A percentile compares a stretch with the other conserved stretches of the same genome.
These are phyloP conservation scores for Todus mexicanus DNA, from an alignment of 2,797 vertebrate genomes.

Conservation along the genomic window DNA sequence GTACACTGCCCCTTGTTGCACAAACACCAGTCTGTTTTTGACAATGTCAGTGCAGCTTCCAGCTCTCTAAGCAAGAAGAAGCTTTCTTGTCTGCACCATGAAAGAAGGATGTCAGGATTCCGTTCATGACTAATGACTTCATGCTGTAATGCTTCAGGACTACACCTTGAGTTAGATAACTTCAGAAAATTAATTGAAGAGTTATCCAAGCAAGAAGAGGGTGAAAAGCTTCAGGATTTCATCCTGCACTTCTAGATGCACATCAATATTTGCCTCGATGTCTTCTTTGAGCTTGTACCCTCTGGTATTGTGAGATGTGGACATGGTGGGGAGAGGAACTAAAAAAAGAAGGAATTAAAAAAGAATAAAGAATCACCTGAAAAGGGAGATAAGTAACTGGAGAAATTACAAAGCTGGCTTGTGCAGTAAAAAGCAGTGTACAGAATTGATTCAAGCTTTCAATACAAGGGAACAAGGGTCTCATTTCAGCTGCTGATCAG, in stretches of 20 bases:
- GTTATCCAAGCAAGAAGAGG: constrained; percentile 9
- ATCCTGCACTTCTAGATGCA: background rate
- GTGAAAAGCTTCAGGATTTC: background rate
- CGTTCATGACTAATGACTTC: constrained; percentile 36
- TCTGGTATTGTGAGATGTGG: background rate
- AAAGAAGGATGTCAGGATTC: constrained; percentile 13
- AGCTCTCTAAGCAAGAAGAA: background rate
- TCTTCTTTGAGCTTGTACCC: background rate
- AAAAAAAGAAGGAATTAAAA: background rate
- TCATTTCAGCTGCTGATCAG: background rate
- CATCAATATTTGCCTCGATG: background rate
- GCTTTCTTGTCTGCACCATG: background rate
- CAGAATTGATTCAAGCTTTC: background rate
- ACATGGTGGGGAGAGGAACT: fast-evolving
- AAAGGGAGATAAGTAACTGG: background rate
- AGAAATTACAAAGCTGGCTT: background rate
- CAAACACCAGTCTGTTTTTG: background rate
- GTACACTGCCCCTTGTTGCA: background rate
- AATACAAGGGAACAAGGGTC: background rate
- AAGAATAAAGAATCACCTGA: background rate
- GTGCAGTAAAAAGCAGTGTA: background rate
- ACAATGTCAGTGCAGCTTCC: background rate
- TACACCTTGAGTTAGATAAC: constrained; percentile 26
- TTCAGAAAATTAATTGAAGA: constrained; percentile 36
- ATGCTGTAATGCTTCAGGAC: constrained; percentile 15